These are phyloP conservation scores for Patiria pectinifera DNA, from an alignment of 53 echinoderm and acorn worm genomes.

Conservation along the genomic window DNA sequence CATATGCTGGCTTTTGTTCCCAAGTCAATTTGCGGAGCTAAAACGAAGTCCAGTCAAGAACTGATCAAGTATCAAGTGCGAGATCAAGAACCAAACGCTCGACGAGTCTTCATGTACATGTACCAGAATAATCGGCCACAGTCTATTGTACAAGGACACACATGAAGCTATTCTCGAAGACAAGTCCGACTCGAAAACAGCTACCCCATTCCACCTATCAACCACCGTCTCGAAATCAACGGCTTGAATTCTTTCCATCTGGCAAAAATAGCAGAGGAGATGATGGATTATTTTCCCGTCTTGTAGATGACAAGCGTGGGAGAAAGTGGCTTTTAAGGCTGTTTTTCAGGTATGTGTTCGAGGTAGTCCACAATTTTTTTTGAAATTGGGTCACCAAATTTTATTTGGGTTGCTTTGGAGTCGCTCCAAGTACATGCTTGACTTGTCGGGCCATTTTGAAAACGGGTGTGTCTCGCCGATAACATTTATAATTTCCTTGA, in stretches of 20 bases:
- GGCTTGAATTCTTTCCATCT: background rate
- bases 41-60: background rate
- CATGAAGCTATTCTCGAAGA: background rate
- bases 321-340: background rate
- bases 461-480: too few relatives aligned
- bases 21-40: background rate
- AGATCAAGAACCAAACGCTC: too few relatives aligned
- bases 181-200: background rate
- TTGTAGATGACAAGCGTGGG: background rate
- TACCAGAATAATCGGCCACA: too few relatives aligned
- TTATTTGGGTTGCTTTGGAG: background rate
- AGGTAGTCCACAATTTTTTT: background rate
- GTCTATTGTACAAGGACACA: too few relatives aligned
- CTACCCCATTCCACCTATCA: background rate
- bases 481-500: background rate
- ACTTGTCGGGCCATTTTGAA: background rate
- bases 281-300: background rate
- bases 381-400: background rate
- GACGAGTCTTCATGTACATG: too few relatives aligned
- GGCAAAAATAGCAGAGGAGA: background rate
- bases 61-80: too few relatives aligned
- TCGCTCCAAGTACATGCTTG: background rate
- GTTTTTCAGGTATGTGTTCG: background rate
- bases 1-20: background rate
- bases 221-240: background rate